Base-by-base conservation (phyloP, 2,888 invertebrate genomes). In the Lasioglossum zephyrum region DNA sequence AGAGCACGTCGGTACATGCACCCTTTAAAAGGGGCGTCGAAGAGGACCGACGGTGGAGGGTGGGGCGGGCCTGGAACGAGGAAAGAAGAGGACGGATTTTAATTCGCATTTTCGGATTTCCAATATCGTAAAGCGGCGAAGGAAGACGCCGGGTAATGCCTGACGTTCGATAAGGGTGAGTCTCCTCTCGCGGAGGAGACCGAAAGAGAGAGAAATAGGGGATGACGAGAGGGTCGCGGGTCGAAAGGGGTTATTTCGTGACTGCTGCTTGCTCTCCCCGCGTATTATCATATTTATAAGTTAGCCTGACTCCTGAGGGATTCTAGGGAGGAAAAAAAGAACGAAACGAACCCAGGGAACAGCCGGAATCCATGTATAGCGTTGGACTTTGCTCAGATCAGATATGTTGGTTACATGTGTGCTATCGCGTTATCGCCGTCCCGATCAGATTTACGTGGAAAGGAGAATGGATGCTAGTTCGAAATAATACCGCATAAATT, bases 211-310 rank as follows among this genome's bases (percentile, higher is more conserved):
- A 36, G 18, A 9, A 31, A 31, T 75, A 66, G 72, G 63, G 73
- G 49, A 70, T n/a, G 63, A 53, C 18, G 72, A 26, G 75, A 8
- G 74, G 77, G 63, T 60, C 69, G 73, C 78, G 80, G 79, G 78
- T 86, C 86, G 87, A 87, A 92, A 91, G 92, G 92, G 92, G 92
- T 93, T 94, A 92, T 93, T 93, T 93, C 93, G 92, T 90, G 93
- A 92, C 93, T 93, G 92, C 93, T 91, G 92, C 91, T 91, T 88
- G 89, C 91, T 92, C 91, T 92, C 91, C 91, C 91, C 89, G 91
- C 88, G 91, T 93, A 95, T 95, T 95, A 95, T 94, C 95, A 95
- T 95, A 95, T 95, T 95, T 94, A 95, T 95, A 95, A 95, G 93
- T 93, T 90, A 87, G 83, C 78, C 80, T 36, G 85, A 82, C 82